Conservation (phyloP, 2,113 vertebrate species). For the Arothron firmamentum region DNA sequence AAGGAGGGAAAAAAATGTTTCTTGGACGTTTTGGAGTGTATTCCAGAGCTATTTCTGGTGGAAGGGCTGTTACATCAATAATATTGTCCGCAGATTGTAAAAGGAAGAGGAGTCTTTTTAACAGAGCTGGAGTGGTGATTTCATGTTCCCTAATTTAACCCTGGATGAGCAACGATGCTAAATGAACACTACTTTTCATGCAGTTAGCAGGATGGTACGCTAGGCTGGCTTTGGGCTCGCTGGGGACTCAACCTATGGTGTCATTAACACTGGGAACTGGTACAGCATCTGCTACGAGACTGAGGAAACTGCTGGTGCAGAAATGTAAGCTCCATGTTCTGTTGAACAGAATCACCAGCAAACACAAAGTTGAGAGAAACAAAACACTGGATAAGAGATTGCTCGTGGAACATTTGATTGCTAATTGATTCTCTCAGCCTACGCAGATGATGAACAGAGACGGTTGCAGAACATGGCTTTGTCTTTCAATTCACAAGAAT, state of each 20-base stretch:
- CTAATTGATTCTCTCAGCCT: constrained; percentile 43
- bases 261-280: constrained; percentile 48
- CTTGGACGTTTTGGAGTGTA: constrained; percentile 7
- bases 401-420: constrained; percentile 52
- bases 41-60: constrained; percentile 42
- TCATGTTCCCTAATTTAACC: constrained; percentile 54
- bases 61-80: constrained; percentile 33
- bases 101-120: constrained; percentile 36
- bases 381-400: constrained; percentile 40
- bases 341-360: constrained; percentile 25
- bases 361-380: constrained; percentile 33
- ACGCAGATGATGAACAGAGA: constrained; percentile 40
- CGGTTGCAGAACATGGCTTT: constrained; percentile 34
- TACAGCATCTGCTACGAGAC: constrained; percentile 42
- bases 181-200: constrained; percentile 59
- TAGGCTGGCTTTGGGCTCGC: constrained; percentile 46
- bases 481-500: constrained; percentile 11
- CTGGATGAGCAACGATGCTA: constrained; percentile 54
- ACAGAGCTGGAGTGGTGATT: constrained; percentile 56
- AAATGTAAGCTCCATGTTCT: constrained; percentile 32
- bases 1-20: constrained; percentile 13
- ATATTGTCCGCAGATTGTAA: constrained; percentile 33
- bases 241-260: constrained; percentile 47
- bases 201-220: constrained; percentile 50
- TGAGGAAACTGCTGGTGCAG: constrained; percentile 32